Percentiles rank a stretch among this genome's conserved stretches.
phyloP scores from a whole-genome alignment of 2,113 vertebrate species.

The Tenrec ecaudatus region DNA sequence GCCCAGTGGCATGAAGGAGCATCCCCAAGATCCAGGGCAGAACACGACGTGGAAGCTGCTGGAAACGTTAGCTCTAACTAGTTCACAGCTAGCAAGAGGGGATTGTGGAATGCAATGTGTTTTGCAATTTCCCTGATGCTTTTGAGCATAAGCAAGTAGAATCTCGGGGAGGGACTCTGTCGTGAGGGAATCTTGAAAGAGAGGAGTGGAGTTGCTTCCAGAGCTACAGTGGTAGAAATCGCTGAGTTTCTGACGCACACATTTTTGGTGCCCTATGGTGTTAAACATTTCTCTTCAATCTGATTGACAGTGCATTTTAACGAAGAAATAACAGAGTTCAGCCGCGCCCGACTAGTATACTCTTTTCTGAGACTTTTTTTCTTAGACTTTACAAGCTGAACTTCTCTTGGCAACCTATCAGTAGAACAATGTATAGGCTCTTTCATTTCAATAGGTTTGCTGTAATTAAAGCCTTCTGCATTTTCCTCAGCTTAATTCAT shows the following conservation, averaged over 20 bases:
- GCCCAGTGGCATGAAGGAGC: not conserved
- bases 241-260: slow-evolving; percentile 64
- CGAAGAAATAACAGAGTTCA: slow-evolving; percentile 71
- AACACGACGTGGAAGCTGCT: slow-evolving; percentile 31
- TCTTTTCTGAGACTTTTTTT: slow-evolving; percentile 70
- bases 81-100: slow-evolving; percentile 55
- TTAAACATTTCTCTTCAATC: slow-evolving; percentile 78
- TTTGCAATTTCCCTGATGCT: slow-evolving; percentile 66
- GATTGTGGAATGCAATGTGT: slow-evolving; percentile 27
- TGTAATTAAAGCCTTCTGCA: slow-evolving; percentile 70
- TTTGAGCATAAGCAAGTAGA: slow-evolving; percentile 59
- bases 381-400: slow-evolving; percentile 67
- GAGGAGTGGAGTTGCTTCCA: slow-evolving; percentile 11
- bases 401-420: slow-evolving; percentile 71
- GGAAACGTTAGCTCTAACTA: slow-evolving; percentile 46
- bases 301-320: slow-evolving; percentile 78
- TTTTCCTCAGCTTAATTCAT: slow-evolving; percentile 76
- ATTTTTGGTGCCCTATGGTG: slow-evolving; percentile 70
- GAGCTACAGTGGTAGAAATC: slow-evolving; percentile 64
- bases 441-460: slow-evolving; percentile 71
- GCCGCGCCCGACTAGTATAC: slow-evolving; percentile 30
- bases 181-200: not conserved
- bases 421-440: slow-evolving; percentile 64
- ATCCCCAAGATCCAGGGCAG: not conserved
- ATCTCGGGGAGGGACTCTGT: not conserved